Evolutionary conservation across 2,113 vertebrate genomes (phyloP).

Genomic region (Abramis brama): DNA sequence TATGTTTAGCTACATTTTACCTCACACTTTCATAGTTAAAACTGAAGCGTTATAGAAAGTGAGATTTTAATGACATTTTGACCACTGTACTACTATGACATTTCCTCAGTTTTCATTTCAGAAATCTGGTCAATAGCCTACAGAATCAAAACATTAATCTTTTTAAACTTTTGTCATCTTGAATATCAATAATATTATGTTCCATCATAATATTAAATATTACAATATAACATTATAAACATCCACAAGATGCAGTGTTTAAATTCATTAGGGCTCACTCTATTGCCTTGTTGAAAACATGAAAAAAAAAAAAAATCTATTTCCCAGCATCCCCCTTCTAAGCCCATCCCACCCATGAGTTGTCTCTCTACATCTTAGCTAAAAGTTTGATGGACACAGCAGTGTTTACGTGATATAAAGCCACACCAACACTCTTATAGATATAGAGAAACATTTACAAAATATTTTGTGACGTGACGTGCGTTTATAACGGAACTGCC

Average conservation of each 20-base stretch:
- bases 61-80: too few relatives aligned
- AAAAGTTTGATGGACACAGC: not conserved
- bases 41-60: too few relatives aligned
- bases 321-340: conserved; percentile 17
- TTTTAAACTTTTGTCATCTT: too few relatives aligned
- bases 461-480: not conserved
- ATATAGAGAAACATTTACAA: not conserved
- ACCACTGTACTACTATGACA: too few relatives aligned
- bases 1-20: too few relatives aligned
- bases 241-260: not conserved
- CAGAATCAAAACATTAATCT: too few relatives aligned
- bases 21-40: too few relatives aligned
- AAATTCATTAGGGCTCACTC: not conserved
- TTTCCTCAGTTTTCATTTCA: too few relatives aligned
- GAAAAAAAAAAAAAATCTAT: not conserved
- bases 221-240: not conserved
- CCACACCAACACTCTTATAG: not conserved
- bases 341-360: not conserved
- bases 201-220: too few relatives aligned
- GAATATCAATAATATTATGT: too few relatives aligned
- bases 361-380: not conserved
- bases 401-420: not conserved
- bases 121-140: too few relatives aligned
- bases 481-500: not conserved
- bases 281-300: not conserved